Evolutionary conservation across 2,888 invertebrate genomes (phyloP).

Genomic region (Spodoptera exigua): DNA sequence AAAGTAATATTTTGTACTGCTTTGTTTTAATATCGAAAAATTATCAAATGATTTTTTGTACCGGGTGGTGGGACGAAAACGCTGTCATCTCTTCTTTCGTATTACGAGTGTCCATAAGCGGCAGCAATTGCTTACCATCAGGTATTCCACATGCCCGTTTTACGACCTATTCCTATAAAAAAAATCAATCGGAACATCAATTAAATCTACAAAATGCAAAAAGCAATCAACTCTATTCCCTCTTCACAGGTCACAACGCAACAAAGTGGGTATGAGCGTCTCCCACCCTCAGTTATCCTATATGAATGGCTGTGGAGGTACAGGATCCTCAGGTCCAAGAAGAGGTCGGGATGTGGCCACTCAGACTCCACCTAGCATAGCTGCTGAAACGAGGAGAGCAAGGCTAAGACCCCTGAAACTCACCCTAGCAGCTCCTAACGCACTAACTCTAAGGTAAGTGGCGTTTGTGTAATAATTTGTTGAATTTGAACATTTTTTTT

Average conservation of each 20-base stretch:
- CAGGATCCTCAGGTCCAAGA: conserved; percentile 64
- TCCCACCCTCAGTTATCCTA: conserved; percentile 90
- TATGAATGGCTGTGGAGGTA: conserved; percentile 86
- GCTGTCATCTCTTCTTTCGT: no score
- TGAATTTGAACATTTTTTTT: no score
- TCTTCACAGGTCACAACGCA: conserved; percentile 75
- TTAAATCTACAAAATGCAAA: neutral
- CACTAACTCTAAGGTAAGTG: conserved; percentile 79
- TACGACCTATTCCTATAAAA: no score
- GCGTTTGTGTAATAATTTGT: neutral
- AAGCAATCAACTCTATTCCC: neutral
- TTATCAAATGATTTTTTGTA: no score
- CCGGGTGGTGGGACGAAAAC: no score
- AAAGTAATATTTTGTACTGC: no score
- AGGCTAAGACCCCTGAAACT: conserved; percentile 78
- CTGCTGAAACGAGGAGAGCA: conserved; percentile 90
- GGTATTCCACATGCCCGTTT: no score
- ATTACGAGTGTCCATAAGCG: no score
- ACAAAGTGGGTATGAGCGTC: conserved; percentile 87
- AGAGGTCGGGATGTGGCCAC: conserved; percentile 91
- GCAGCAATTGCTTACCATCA: no score
- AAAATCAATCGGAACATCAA: no score
- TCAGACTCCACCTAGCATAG: conserved; percentile 92
- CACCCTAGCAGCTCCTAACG: conserved; percentile 78
- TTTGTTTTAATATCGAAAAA: no score